phyloP scores from a whole-genome alignment of 2,888 invertebrate genomes.

The Abrostola triplasia region DNA sequence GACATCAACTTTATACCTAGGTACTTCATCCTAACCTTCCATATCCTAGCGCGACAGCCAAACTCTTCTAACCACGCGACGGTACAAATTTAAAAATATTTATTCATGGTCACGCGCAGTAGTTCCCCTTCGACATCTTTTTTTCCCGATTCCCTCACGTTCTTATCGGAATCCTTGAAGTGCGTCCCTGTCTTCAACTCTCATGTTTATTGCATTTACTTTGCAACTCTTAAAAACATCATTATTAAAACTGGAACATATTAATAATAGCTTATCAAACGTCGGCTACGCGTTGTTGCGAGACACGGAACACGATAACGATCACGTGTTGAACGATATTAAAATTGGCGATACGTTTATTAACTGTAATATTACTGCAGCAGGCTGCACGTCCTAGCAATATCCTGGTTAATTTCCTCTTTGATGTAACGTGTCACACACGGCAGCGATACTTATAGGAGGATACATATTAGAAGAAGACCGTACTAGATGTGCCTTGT shows the following conservation, averaged over 20 bases:
- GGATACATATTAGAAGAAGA: not conserved
- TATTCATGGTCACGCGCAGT: conserved; percentile 1
- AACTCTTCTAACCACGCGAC: not conserved
- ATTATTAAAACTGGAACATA: conserved; percentile 21
- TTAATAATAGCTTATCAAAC: conserved; percentile 42
- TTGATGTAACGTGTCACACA: too few species aligned
- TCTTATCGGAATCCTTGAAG: conserved; percentile 29
- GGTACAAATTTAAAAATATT: not conserved
- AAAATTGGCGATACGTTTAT: conserved; percentile 39
- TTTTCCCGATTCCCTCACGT: not conserved
- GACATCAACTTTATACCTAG: too few species aligned
- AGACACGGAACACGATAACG: conserved; percentile 40
- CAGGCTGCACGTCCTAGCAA: conserved; percentile 4
- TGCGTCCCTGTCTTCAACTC: conserved; percentile 21
- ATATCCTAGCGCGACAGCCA: not conserved
- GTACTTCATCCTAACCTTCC: too few species aligned
- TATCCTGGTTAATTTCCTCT: not conserved
- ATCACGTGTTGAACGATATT: conserved; percentile 29
- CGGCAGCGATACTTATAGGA: not conserved
- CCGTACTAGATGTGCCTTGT: not conserved
- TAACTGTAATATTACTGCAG: conserved; percentile 9
- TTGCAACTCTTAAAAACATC: conserved; percentile 17
- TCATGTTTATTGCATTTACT: conserved; percentile 16
- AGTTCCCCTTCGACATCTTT: not conserved
- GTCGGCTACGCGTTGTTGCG: conserved; percentile 21